Percentiles rank a stretch among this genome's conserved stretches.
Conservation (phyloP, 2,113 vertebrate species). For the Conger conger region DNA sequence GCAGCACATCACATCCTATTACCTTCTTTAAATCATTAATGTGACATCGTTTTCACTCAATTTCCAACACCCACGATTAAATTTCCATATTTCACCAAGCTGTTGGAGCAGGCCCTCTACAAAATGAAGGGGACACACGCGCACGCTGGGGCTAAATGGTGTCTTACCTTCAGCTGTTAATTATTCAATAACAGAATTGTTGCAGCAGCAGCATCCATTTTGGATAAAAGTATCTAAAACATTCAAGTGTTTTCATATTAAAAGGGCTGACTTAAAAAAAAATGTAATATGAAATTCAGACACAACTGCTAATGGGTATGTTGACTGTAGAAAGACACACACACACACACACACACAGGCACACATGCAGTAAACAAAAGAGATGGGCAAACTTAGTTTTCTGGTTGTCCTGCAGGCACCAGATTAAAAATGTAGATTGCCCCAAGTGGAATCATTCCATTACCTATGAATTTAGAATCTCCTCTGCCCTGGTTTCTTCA, state of each 20-base stretch:
- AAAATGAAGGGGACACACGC: conserved; percentile 6
- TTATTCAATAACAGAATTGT: neutral
- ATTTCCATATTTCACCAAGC: conserved; percentile 56
- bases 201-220: neutral
- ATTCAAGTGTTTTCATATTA: neutral
- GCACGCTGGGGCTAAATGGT: neutral
- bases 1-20: conserved; percentile 80
- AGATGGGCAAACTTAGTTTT: conserved; percentile 1
- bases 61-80: conserved; percentile 71
- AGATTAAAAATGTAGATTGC: conserved; percentile 44
- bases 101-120: conserved; percentile 33
- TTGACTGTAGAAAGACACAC: neutral
- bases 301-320: neutral
- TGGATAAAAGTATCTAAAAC: neutral
- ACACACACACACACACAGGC: neutral
- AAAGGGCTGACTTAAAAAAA: too few species aligned
- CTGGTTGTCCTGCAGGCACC: conserved; percentile 21
- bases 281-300: neutral
- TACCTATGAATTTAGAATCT: conserved; percentile 31
- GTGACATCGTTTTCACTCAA: conserved; percentile 75
- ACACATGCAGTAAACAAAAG: neutral
- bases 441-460: conserved; percentile 27
- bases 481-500: conserved; percentile 6
- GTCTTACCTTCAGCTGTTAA: neutral
- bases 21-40: conserved; percentile 79